A percentile compares a stretch with the other conserved stretches of the same genome.
Conservation (phyloP, 2,888 invertebrate genomes). For the Eupithecia subfuscata region DNA sequence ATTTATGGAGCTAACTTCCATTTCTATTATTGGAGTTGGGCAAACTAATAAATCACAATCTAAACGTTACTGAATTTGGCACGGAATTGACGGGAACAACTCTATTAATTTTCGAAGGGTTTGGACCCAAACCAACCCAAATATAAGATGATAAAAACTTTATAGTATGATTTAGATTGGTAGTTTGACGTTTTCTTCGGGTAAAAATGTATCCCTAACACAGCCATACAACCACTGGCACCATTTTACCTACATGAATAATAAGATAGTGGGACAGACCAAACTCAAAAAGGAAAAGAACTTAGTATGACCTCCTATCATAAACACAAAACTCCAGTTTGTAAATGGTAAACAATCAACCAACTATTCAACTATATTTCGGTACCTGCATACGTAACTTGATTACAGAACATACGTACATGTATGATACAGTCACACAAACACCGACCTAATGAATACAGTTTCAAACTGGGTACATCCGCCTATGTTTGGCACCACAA, state of each 20-base stretch:
- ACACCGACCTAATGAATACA: background rate
- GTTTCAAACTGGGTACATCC: background rate
- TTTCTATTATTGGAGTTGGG: conserved; percentile 47
- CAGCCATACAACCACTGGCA: background rate
- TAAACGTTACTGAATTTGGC: conserved; percentile 47
- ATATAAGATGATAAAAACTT: conserved; percentile 27
- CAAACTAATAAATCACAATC: conserved; percentile 53
- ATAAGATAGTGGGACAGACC: background rate
- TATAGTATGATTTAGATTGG: conserved; percentile 29
- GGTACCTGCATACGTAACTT: background rate
- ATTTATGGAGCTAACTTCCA: conserved; percentile 35
- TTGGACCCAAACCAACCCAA: conserved; percentile 20
- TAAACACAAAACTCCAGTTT: background rate
- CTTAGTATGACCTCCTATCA: background rate
- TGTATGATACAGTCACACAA: background rate
- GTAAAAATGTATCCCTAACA: background rate
- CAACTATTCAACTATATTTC: background rate
- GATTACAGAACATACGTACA: background rate
- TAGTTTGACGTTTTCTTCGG: background rate
- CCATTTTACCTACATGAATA: background rate
- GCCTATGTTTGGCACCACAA: background rate
- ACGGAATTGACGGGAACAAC: conserved; percentile 38
- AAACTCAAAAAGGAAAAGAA: background rate
- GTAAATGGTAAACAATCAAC: background rate
- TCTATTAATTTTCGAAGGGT: conserved; percentile 41